These are phyloP conservation scores for Hypomesus transpacificus DNA, from an alignment of 2,113 vertebrate species.

Conservation along the genomic window DNA sequence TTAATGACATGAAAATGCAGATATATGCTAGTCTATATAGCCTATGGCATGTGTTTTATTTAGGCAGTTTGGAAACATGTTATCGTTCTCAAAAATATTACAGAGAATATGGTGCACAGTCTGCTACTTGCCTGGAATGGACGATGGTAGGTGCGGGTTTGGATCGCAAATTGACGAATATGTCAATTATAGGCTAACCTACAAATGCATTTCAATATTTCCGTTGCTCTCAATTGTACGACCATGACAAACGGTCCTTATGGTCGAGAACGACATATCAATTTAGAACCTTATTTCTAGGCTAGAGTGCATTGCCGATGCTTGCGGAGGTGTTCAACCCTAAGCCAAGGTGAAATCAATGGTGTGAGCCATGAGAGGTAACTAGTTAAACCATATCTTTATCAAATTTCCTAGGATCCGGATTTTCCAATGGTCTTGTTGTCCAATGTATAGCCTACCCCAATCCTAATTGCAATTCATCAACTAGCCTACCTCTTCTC, in stretches of 20 bases:
- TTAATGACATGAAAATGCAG: too few relatives aligned
- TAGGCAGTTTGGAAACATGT: not conserved
- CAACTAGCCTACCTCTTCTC: constrained; percentile 18
- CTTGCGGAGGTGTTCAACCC: constrained; percentile 45
- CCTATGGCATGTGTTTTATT: not conserved
- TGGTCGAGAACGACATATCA: constrained; percentile 43
- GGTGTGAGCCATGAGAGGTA: too few relatives aligned
- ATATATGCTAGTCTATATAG: too few relatives aligned
- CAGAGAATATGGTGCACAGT: not conserved
- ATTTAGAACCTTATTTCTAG: constrained; percentile 48
- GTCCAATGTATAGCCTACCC: constrained; percentile 28
- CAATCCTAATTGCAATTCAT: constrained; percentile 53
- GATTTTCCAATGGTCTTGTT: not conserved
- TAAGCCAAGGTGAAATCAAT: too few relatives aligned
- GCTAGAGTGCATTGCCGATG: constrained; percentile 58
- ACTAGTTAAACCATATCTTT: too few relatives aligned
- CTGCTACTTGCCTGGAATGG: constrained; percentile 7
- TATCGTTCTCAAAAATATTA: not conserved
- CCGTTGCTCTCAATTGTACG: constrained; percentile 13
- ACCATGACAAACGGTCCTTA: constrained; percentile 14
- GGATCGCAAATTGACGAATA: not conserved
- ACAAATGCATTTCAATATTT: not conserved
- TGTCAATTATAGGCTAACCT: not conserved
- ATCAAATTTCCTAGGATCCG: too few relatives aligned
- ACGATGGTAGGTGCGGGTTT: not conserved